Evolutionary conservation across 2,113 vertebrate genomes (phyloP).

Genomic region (Caranx melampygus): DNA sequence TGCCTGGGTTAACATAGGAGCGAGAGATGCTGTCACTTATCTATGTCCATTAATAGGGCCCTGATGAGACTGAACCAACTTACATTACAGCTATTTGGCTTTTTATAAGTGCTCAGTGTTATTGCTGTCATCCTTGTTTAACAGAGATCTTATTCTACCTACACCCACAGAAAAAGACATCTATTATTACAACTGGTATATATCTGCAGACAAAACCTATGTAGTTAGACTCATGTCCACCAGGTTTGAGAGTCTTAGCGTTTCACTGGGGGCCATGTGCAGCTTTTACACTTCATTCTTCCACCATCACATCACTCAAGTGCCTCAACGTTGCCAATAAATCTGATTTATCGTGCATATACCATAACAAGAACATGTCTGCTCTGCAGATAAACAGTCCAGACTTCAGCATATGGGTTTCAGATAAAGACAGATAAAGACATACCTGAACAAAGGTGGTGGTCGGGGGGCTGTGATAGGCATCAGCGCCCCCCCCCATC

Average conservation of each 20-base stretch:
- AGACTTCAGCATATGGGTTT: conserved; percentile 14
- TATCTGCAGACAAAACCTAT: conserved; percentile 3
- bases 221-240: neutral
- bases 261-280: conserved; percentile 11
- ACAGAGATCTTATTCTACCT: neutral
- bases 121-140: conserved; percentile 18
- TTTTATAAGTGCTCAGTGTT: conserved; percentile 45
- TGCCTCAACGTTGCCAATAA: neutral
- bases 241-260: neutral
- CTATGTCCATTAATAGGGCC: conserved; percentile 62
- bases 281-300: conserved; percentile 18
- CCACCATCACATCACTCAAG: conserved; percentile 23
- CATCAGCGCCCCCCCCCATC: neutral
- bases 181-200: neutral
- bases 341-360: neutral
- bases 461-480: neutral
- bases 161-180: neutral
- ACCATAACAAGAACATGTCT: neutral
- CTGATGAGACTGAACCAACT: conserved; percentile 28
- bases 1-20: conserved; percentile 37
- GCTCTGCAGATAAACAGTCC: conserved; percentile 19
- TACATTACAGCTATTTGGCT: conserved; percentile 47
- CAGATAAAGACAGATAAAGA: conserved; percentile 66
- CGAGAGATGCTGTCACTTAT: conserved; percentile 52
- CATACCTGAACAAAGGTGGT: conserved; percentile 50